Evolutionary conservation across 2,113 vertebrate species (phyloP).

Genomic region (Sapajus apella): DNA sequence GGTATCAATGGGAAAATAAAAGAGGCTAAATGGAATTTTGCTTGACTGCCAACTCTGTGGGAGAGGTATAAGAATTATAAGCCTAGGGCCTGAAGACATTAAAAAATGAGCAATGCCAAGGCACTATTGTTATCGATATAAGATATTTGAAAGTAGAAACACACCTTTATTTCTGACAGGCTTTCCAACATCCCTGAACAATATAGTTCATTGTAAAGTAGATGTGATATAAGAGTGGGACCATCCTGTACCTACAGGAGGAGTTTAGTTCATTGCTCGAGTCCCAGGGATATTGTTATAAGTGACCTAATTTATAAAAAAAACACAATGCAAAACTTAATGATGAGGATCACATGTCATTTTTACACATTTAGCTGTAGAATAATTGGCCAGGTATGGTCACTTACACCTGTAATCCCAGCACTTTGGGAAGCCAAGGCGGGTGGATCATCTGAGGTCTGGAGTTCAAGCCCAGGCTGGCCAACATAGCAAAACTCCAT

Average conservation of each 20-base stretch:
- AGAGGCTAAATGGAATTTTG: conserved; percentile 18
- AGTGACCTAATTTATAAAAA: not conserved
- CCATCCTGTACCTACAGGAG: not conserved
- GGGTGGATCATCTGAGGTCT: too few species aligned
- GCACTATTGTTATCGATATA: not conserved
- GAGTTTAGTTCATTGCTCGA: not conserved
- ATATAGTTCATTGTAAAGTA: not conserved
- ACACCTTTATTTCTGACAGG: not conserved
- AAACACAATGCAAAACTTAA: not conserved
- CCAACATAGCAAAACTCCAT: too few species aligned
- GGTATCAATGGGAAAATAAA: conserved; percentile 42
- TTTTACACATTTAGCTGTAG: conserved; percentile 11
- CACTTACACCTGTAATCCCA: too few species aligned
- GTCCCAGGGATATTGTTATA: not conserved
- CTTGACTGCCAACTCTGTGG: conserved; percentile 25
- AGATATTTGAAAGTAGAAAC: not conserved
- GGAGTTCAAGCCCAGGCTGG: too few species aligned
- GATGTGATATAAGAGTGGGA: not conserved
- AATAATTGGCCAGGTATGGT: not conserved
- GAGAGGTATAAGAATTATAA: conserved; percentile 34
- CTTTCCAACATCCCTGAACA: not conserved
- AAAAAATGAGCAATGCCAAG: not conserved
- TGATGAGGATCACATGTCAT: not conserved
- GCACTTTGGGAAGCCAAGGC: too few species aligned
- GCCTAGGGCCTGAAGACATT: not conserved